Base-by-base conservation (phyloP, 2,888 invertebrate species). In the Noctua fimbriata region DNA sequence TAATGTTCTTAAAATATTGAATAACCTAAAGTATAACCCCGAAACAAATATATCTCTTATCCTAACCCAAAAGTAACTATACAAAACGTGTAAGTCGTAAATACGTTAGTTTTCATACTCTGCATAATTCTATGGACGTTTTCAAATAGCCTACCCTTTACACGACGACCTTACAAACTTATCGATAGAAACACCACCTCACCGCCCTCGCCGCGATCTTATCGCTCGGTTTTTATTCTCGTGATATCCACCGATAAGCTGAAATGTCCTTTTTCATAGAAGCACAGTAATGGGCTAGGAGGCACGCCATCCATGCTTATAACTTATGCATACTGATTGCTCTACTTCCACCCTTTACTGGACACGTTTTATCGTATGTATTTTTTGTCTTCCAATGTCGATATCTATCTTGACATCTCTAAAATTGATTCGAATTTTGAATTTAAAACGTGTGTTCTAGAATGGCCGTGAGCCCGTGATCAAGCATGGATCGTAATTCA, bases 191-290 rank as follows among this genome's bases (percentile, higher is more conserved):
- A 52, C 44, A 79, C 76, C 47, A 36, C 69, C 69, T 71, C 71
- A 21, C 80, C 69, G 73, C 85, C 90, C 90, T 83, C 73, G 89
- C 89, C 79, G 91, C 92, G 97, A 97, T 96, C 95, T 96, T 96
- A 96, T 96, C 96, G 90, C 87, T 77, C 88, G 84, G 94, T 95
- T 96, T 96, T 96, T 96, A 96, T 96, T 96, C 96, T 96, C 95
- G 95, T 96, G 96, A 96, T 97, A 96, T 94, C 95, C 95, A 92
- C 89, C 94, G 97, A 97, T 96, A 97, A 97, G 94, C 92, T 92
- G 93, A 95, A 96, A 96, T 96, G 96, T 96, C 96, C 96, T 96
- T 96, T 97, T 97, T 95, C 96, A 96, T 96, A 96, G 97, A 97
- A 96, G 94, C 92, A 88, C 94, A 92, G 94, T 97, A 96, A 97